Evolutionary conservation across 1,140 invertebrate genomes (phyloP).

Genomic region (Tetragonula clypearis): DNA sequence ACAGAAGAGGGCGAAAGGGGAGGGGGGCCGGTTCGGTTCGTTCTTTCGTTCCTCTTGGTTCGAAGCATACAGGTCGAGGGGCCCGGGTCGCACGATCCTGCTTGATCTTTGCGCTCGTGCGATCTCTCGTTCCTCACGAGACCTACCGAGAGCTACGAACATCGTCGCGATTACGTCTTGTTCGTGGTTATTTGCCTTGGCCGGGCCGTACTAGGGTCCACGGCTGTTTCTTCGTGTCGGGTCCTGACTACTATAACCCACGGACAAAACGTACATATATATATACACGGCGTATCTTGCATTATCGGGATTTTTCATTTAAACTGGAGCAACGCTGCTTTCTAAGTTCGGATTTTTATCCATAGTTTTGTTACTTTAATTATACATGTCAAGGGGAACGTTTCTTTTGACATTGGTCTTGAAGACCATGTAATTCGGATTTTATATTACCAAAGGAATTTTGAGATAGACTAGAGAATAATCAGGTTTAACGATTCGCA

Average conservation of each 20-base stretch:
- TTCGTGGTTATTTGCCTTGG: conserved; percentile 34
- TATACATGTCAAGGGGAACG: too few relatives aligned
- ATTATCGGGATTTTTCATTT: not conserved
- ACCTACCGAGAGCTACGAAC: conserved; percentile 75
- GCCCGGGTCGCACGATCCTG: conserved; percentile 81
- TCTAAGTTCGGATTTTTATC: too few relatives aligned
- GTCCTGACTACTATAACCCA: not conserved
- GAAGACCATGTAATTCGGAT: too few relatives aligned
- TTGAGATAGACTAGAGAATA: too few relatives aligned
- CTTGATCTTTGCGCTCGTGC: conserved; percentile 82
- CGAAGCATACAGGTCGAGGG: conserved; percentile 76
- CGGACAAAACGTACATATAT: not conserved
- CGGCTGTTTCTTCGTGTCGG: not conserved
- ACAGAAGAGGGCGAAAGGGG: conserved; percentile 57
- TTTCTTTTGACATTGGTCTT: too few relatives aligned
- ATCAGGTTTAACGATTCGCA: too few relatives aligned
- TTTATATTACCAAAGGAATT: too few relatives aligned
- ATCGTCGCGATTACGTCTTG: conserved; percentile 61
- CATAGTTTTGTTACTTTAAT: not conserved
- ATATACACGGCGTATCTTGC: not conserved
- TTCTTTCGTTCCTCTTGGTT: conserved; percentile 58
- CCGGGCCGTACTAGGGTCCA: too few relatives aligned
- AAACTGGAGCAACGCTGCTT: too few relatives aligned
- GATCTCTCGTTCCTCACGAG: conserved; percentile 75
- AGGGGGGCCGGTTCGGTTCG: conserved; percentile 49